phyloP scores from a whole-genome alignment of 1,140 invertebrate genomes.

The Sycophaga agraensis region DNA sequence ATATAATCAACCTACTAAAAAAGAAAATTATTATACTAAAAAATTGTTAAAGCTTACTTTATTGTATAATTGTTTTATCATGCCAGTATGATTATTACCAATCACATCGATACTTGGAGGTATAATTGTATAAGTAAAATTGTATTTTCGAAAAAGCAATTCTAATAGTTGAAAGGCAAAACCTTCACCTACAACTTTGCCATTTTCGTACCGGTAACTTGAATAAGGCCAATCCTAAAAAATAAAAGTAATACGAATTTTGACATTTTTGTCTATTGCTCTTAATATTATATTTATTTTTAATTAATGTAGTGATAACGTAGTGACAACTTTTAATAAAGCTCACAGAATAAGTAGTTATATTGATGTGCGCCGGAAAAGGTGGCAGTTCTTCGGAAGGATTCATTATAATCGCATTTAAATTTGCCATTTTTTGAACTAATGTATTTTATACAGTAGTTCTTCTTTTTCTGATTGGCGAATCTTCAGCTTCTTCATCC shows the following conservation, averaged over 20 bases:
- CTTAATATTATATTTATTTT: no score
- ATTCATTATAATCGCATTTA: not conserved
- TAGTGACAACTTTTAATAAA: not conserved
- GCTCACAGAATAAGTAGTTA: constrained; percentile 21
- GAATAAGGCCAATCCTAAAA: constrained; percentile 49
- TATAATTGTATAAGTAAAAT: constrained; percentile 72
- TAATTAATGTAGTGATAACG: no score
- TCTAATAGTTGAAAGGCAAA: constrained; percentile 73
- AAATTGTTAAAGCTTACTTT: constrained; percentile 61
- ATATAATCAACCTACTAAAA: no score
- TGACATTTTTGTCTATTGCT: no score
- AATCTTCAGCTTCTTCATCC: constrained; percentile 6
- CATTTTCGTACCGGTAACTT: constrained; percentile 55
- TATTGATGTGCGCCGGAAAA: constrained; percentile 21
- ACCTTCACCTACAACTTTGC: constrained; percentile 62
- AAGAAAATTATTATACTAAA: no score
- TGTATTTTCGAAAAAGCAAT: constrained; percentile 67
- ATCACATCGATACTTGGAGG: constrained; percentile 62
- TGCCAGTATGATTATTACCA: constrained; percentile 60
- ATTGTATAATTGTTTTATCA: constrained; percentile 62
- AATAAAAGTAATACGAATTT: not conserved
- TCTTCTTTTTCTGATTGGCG: not conserved
- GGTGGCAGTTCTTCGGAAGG: no score
- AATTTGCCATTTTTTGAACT: not conserved
- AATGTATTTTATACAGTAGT: not conserved